Evolutionary conservation across 2,888 invertebrate genomes (phyloP).

Genomic region (Drosophila affinis): DNA sequence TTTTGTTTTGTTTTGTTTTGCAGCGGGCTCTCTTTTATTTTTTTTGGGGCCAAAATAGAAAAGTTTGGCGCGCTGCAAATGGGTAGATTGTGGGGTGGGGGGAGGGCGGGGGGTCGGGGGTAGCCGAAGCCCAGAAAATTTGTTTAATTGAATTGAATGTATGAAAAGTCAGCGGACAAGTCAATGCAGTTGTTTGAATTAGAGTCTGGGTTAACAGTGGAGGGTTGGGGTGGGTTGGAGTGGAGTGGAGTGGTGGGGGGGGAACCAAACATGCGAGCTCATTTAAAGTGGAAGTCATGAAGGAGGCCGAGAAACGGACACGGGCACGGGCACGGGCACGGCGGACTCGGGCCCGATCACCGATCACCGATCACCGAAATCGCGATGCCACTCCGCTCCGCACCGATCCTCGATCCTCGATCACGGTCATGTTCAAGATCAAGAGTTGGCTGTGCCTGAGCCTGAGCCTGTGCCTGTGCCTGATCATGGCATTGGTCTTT

Average conservation of each 20-base stretch:
- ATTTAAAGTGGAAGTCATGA: slow-evolving; percentile 59
- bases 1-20: slow-evolving; percentile 26
- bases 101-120: neutral
- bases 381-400: slow-evolving; percentile 33
- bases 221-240: slow-evolving; percentile 11
- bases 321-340: neutral
- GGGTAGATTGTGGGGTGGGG: slow-evolving; percentile 22
- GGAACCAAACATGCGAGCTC: slow-evolving; percentile 68
- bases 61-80: slow-evolving; percentile 65
- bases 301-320: slow-evolving; percentile 32
- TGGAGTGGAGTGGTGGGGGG: slow-evolving; percentile 16
- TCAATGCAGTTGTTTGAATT: slow-evolving; percentile 68
- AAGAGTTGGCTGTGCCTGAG: slow-evolving; percentile 31
- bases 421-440: slow-evolving; percentile 51
- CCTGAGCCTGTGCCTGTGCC: slow-evolving; percentile 19
- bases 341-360: neutral
- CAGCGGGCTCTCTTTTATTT: slow-evolving; percentile 40
- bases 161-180: slow-evolving; percentile 71
- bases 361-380: slow-evolving; percentile 30
- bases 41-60: slow-evolving; percentile 74
- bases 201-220: slow-evolving; percentile 50
- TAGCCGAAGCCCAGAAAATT: slow-evolving; percentile 62
- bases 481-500: slow-evolving; percentile 43
- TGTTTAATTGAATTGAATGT: slow-evolving; percentile 77
- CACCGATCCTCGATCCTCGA: slow-evolving; percentile 31